These are phyloP conservation scores for Xanthorhoe designata DNA, from an alignment of 2,888 invertebrate species.

Conservation along the genomic window DNA sequence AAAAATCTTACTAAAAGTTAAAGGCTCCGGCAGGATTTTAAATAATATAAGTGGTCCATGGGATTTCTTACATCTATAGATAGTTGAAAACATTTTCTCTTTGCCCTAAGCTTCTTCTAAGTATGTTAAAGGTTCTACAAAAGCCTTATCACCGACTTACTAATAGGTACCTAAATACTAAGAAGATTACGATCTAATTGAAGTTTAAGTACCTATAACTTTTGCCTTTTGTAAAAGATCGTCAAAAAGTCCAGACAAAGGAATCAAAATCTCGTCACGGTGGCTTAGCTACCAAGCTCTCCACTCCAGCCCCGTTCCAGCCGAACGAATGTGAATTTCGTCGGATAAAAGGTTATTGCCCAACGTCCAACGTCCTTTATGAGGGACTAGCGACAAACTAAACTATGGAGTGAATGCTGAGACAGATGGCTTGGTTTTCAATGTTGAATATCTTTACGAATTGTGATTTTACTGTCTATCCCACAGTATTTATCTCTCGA, in stretches of 20 bases:
- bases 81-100: not conserved
- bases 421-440: not conserved
- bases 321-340: slow-evolving; percentile 18
- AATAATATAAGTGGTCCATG: not conserved
- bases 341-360: slow-evolving; percentile 16
- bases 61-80: not conserved
- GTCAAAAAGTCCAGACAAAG: slow-evolving; percentile 34
- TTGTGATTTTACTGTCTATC: too few species aligned
- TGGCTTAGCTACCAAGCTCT: slow-evolving; percentile 29
- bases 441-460: too few species aligned
- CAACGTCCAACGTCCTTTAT: not conserved
- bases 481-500: too few species aligned
- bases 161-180: too few species aligned
- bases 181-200: too few species aligned
- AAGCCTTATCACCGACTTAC: too few species aligned
- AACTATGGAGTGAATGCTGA: not conserved
- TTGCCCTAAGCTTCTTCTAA: too few species aligned
- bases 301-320: slow-evolving; percentile 18
- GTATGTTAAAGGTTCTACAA: too few species aligned
- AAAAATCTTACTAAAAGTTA: too few species aligned
- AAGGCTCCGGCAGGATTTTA: too few species aligned
- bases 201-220: too few species aligned
- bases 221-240: slow-evolving; percentile 1
- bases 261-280: slow-evolving; percentile 36
- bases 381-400: not conserved